Evolutionary conservation across 2,888 invertebrate species (phyloP).

Genomic region (Tenthredo notha): DNA sequence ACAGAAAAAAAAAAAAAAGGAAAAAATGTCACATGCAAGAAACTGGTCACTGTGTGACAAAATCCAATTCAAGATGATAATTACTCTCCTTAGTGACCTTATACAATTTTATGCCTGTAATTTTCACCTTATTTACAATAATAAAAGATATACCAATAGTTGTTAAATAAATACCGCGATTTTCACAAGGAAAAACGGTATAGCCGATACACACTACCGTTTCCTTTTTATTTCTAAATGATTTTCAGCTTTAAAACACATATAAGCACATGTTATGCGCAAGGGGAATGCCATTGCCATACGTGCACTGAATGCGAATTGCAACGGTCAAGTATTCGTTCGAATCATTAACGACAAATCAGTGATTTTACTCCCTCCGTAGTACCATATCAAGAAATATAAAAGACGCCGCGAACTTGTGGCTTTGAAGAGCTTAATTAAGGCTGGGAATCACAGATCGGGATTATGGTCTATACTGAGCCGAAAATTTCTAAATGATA

Average conservation of each 20-base stretch:
- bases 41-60: too few species aligned
- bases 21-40: too few species aligned
- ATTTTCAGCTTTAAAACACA: background rate
- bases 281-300: constrained; percentile 16
- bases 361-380: background rate
- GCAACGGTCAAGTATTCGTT: background rate
- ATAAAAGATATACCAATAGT: too few species aligned
- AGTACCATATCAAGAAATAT: background rate
- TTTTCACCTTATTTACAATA: too few species aligned
- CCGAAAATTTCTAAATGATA: background rate
- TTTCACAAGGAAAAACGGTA: background rate
- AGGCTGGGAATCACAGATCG: background rate
- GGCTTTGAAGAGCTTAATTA: background rate
- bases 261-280: constrained; percentile 9
- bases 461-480: background rate
- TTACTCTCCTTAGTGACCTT: too few species aligned
- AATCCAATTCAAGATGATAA: too few species aligned
- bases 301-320: background rate
- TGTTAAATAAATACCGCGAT: too few species aligned
- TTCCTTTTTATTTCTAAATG: background rate
- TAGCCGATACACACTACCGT: background rate
- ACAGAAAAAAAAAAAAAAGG: too few species aligned
- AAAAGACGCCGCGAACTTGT: constrained; percentile 11
- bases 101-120: too few species aligned
- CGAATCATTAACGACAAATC: background rate